These are phyloP conservation scores for Mastigias papua DNA, from an alignment of 30 jellyfish, hydroid and myxozoan species.

Conservation along the genomic window DNA sequence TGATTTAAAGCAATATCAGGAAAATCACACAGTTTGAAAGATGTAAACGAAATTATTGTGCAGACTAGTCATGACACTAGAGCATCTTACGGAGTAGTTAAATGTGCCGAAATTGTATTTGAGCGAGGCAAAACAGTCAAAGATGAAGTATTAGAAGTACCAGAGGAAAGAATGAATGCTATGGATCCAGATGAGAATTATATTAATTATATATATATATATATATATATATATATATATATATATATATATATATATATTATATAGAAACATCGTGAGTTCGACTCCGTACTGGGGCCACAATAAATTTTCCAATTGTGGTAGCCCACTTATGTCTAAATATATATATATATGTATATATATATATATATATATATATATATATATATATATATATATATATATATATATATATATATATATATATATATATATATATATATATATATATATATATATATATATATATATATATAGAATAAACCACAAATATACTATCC, in stretches of 20 bases:
- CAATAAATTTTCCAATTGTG: too few relatives aligned
- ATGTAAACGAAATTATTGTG: background rate
- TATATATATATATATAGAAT: too few relatives aligned
- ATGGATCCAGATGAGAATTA: background rate
- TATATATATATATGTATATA: too few relatives aligned
- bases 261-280: too few relatives aligned
- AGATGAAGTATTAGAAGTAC: slow-evolving; percentile 3
- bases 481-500: too few relatives aligned
- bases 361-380: too few relatives aligned
- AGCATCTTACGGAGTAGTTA: background rate
- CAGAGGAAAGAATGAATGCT: slow-evolving; percentile 5
- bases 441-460: too few relatives aligned
- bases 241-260: background rate
- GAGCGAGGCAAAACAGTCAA: background rate
- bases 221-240: background rate
- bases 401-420: too few relatives aligned
- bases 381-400: too few relatives aligned
- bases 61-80: slow-evolving; percentile 9
- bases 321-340: too few relatives aligned
- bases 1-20: background rate
- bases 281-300: too few relatives aligned
- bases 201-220: background rate
- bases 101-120: slow-evolving; percentile 18
- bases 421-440: too few relatives aligned
- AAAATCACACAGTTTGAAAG: background rate